A percentile compares a stretch with the other conserved stretches of the same genome.
Conservation (phyloP, 2,113 vertebrate species). For the Antechinus stuartii region DNA sequence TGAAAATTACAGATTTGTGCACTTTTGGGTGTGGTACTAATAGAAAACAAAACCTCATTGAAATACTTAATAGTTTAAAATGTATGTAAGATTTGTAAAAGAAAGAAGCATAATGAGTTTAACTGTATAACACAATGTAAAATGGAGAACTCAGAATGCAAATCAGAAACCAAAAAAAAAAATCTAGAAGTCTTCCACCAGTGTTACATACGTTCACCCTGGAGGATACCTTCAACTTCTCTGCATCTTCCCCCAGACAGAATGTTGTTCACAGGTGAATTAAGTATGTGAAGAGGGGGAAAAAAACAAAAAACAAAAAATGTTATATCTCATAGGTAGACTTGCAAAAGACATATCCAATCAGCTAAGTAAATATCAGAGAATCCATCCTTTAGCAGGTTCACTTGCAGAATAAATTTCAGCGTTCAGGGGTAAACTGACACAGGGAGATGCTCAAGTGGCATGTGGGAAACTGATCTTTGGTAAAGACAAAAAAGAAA, state of each 20-base stretch:
- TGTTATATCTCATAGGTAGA: background rate
- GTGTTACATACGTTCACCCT: slow-evolving; percentile 39
- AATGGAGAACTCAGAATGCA: slow-evolving; percentile 43
- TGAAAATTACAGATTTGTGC: slow-evolving; percentile 45
- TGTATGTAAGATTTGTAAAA: background rate
- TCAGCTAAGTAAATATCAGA: slow-evolving; percentile 11
- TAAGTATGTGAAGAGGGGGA: slow-evolving; percentile 31
- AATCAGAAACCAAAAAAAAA: slow-evolving; percentile 17
- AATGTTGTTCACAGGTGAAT: slow-evolving; percentile 44
- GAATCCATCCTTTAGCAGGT: slow-evolving; percentile 28
- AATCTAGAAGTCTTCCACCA: slow-evolving; percentile 25
- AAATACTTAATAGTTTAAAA: slow-evolving; percentile 9
- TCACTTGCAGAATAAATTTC: slow-evolving; percentile 21
- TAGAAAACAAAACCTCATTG: slow-evolving; percentile 28
- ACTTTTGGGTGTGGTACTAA: slow-evolving; percentile 33
- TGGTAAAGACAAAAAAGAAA: slow-evolving; percentile 78
- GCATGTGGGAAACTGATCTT: slow-evolving; percentile 83
- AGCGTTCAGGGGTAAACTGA: slow-evolving; percentile 58
- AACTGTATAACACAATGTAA: background rate
- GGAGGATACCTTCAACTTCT: background rate
- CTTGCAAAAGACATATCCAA: background rate
- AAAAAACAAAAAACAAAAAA: background rate
- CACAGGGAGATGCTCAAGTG: slow-evolving; percentile 84
- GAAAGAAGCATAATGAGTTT: background rate
- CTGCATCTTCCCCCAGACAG: slow-evolving; percentile 3